Evolutionary conservation across 2,797 vertebrate species (phyloP).

Genomic region (Gorsachius magnificus): DNA sequence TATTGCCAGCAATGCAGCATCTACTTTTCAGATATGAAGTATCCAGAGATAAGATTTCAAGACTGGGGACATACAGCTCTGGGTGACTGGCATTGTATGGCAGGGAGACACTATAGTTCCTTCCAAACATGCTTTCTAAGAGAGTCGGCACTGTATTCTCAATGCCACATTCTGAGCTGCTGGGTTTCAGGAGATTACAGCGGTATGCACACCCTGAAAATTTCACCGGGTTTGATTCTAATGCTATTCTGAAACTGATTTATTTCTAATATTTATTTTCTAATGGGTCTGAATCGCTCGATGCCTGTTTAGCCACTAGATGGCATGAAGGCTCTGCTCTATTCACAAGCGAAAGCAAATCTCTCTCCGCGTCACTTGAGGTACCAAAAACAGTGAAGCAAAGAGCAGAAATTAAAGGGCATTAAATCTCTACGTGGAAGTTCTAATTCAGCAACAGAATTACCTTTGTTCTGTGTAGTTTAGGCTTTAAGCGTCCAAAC

Average conservation of each 20-base stretch:
- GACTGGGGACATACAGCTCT: neutral
- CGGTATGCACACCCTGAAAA: neutral
- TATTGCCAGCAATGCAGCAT: neutral
- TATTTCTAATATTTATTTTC: neutral
- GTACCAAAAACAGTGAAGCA: neutral
- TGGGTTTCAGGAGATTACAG: neutral
- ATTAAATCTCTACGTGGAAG: neutral
- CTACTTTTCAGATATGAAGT: neutral
- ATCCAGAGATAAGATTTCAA: neutral
- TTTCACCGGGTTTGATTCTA: neutral
- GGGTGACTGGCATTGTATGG: neutral
- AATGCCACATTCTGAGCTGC: neutral
- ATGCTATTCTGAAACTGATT: neutral
- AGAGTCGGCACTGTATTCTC: neutral
- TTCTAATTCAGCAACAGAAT: neutral
- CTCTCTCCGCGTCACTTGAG: neutral
- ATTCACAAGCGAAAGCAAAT: too few species aligned
- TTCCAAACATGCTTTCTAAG: neutral
- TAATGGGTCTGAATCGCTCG: neutral
- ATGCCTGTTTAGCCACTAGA: neutral
- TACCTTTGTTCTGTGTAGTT: neutral
- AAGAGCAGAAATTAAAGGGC: neutral
- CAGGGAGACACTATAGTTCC: neutral
- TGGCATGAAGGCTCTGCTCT: neutral
- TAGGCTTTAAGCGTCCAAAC: neutral